Evolutionary conservation across 2,888 invertebrate species (phyloP), one percentile per base, ranked within the genome.

Genomic region (Cosmia pyralina): DNA sequence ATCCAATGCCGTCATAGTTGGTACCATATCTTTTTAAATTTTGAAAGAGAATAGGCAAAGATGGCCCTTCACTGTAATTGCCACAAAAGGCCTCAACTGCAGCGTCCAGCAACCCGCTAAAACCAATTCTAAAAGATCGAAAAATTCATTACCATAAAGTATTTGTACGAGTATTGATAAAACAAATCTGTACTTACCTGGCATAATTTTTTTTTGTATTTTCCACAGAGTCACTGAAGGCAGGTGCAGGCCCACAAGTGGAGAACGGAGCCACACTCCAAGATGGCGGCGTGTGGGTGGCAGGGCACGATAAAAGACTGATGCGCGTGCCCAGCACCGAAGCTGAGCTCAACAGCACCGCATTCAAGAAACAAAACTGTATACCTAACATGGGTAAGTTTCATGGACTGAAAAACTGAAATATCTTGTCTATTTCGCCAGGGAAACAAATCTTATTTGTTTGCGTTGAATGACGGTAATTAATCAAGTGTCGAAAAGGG

Each of bases 201-300:
- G n/a, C n/a, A n/a, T n/a, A n/a, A n/a, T n/a, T n/a, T 53, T 4
- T 55, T 34, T 7, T 50, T 50, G 15, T 34, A 50, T 69, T 63
- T 34, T 55, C 4, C 7, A n/a, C 44, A 95, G 95, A 95, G 75
- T 94, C 94, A 0, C 75, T 94, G 28, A 93, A 94, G 81, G 92
- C 93, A 1, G 94, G 94, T 0, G 94, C 95, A 0, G 96, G 95
- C 2, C 95, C 96, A 0, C 91, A 91, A 59, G 86, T 92, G 22
- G 94, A 94, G 72, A 95, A 95, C 71, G 95, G 95, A 0, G 94
- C 93, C 2, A 96, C 96, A 0, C 86, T 96, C 4, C 96, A 96
- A 86, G 95, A 95, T 72, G 94, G 94, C 15, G 96, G 95, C 4
- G 93, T 96, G 4, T 96, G 95, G 95, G 94, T 96, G 38, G 89